Base-by-base conservation (phyloP, 53 echinoderm and acorn worm genomes). In the Arbacia lixula region DNA sequence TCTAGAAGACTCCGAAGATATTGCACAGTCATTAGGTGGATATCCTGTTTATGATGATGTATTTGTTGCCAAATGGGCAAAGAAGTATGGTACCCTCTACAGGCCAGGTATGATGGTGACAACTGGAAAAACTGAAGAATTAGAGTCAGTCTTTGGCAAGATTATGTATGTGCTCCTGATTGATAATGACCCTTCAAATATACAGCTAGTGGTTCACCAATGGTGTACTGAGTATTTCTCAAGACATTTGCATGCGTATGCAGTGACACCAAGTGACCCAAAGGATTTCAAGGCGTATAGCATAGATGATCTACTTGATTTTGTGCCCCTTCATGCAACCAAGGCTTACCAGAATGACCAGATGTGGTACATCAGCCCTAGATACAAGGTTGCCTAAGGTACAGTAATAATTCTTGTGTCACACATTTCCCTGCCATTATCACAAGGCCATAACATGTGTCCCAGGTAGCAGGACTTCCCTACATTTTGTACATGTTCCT, bases 21-120 rank as follows among this genome's bases (percentile, higher is more conserved):
- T 86, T 38, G 64, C 87, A 0, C 36, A 17, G 5, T 27, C 74
- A 21, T 20, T 85, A 16, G 74, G 63, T 32, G 46, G 46, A 6
- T 74, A 28, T 29, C 63, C 65, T 24, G 21, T 74, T 21, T 63
- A 76, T 75, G 91, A 91, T 51, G 91, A 91, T 27, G 36, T 91
- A 27, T 91, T 60, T 29, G 5, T 91, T 21, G 84, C 91, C 66
- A 20, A 87, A 38, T 84, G 84, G 87, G 26, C 35, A 16, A 87
- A 58, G 28, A 26, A 56, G 25, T 28, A 67, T 66, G 87, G 91
- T 5, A 51, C 50, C 2, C 20, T 36, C 14, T 91, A 87, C 69
- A 40, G 87, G 27, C 35, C 49, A 49, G 87, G 84, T 20, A 79
- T 74, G 52, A 78, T 84, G 41, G 85, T 84, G 14, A 84, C 46